phyloP scores from a whole-genome alignment of 1,140 invertebrate genomes.

The Conus ventricosus region DNA sequence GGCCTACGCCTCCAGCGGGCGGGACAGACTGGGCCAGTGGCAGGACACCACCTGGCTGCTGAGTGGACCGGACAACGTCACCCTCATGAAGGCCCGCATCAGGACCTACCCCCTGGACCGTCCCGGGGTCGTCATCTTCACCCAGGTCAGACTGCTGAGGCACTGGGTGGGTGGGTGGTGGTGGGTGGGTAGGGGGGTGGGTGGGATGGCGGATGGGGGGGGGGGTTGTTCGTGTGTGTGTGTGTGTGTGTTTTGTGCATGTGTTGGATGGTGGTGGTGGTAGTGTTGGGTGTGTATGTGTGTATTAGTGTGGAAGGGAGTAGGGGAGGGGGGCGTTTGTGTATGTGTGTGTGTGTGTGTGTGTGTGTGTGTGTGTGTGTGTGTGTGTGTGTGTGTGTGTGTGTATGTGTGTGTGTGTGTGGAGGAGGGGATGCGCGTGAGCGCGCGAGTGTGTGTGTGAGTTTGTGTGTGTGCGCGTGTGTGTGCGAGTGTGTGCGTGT shows the following conservation, averaged over 20 bases:
- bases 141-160: neutral
- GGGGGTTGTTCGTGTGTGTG: neutral
- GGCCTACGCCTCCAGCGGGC: neutral
- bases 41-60: neutral
- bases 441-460: too few species aligned
- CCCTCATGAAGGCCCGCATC: neutral
- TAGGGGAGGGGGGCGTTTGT: too few species aligned
- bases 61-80: neutral
- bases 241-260: too few species aligned
- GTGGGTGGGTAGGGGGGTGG: too few species aligned
- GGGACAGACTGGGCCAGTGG: slow-evolving; percentile 8
- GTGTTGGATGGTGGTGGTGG: too few species aligned
- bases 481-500: neutral
- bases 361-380: neutral
- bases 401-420: slow-evolving; percentile 13
- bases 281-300: too few species aligned
- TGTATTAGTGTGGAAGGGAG: too few species aligned
- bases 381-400: slow-evolving; percentile 23
- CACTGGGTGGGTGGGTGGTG: neutral
- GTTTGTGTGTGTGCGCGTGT: too few species aligned
- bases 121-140: neutral
- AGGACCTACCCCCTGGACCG: neutral
- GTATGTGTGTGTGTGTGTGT: too few species aligned
- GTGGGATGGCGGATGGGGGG: too few species aligned
- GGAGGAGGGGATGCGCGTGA: too few species aligned